These are phyloP conservation scores for Brienomyrus longianalis DNA, from an alignment of 2,113 vertebrate species.

Conservation along the genomic window DNA sequence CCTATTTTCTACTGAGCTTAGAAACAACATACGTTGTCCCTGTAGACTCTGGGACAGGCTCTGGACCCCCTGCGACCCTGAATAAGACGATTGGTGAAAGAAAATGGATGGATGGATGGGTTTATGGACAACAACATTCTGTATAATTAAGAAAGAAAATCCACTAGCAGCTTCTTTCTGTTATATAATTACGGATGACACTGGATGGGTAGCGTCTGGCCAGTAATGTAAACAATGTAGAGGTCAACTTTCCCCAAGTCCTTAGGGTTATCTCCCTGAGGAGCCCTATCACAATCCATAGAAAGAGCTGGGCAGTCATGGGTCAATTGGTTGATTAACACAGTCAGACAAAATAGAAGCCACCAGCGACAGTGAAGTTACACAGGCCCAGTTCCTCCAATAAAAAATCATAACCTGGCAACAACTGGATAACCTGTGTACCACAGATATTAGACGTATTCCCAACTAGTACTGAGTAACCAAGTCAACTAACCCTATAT, in stretches of 20 bases:
- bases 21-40: neutral
- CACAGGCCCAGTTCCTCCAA: neutral
- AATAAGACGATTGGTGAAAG: neutral
- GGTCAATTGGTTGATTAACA: conserved; percentile 46
- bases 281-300: conserved; percentile 54
- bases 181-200: conserved; percentile 20
- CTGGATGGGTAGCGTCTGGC: conserved; percentile 32
- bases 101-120: neutral
- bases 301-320: conserved; percentile 39
- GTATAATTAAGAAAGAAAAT: neutral
- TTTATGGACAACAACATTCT: neutral
- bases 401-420: conserved; percentile 7
- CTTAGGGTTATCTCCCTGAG: conserved; percentile 44
- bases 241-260: conserved; percentile 39
- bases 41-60: neutral
- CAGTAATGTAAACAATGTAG: conserved; percentile 53
- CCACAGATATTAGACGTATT: neutral
- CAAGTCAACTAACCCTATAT: neutral
- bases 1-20: neutral
- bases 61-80: neutral
- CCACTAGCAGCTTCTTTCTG: neutral
- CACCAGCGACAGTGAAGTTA: conserved; percentile 16
- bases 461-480: neutral
- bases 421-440: neutral
- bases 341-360: conserved; percentile 34